Evolutionary conservation across 1,140 invertebrate species (phyloP), one percentile per base, ranked within the genome.

Genomic region (Goniozus legneri): DNA sequence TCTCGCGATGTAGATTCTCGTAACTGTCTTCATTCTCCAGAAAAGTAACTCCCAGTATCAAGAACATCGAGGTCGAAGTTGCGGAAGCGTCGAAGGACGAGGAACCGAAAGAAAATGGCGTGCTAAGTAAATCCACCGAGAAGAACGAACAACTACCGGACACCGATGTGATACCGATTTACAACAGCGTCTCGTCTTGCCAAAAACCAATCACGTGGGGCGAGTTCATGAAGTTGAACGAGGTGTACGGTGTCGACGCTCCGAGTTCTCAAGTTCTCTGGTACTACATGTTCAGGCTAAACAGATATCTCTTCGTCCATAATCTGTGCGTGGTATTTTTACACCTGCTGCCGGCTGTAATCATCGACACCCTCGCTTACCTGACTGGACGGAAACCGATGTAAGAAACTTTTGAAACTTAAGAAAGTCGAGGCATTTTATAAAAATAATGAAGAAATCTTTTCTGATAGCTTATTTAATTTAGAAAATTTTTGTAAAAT

Each of bases 191-290:
- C 2, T 82, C 80, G 0, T 80, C 75, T 0, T 70, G 66, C 15
- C 73, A 82, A 56, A 80, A 78, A 22, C 80, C 81, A 1, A 61
- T 84, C n/a, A 80, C 74, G 4, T 84, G 81, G 82, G 63, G 69
- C 56, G 55, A 66, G 7, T 82, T 79, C 48, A 79, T 82, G 77
- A 42, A 72, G 0, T 56, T 65, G 4, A 79, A 68, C 33, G 69
- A 75, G 30, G 7, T 40, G 0, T 69, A 74, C 49, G 79, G 76
- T 0, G 14, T 69, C 0, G 44, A 68, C 8, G 52, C 73, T 8
- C 78, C 80, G 0, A 66, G 73, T 2, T 50, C 46, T 0, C 48
- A 69, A 6, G 64, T 72, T 0, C 30, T 84, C 0, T 86, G 83
- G 80, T 76, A 72, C 54, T 83, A 83, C 49, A 60, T 71, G 2